Evolutionary conservation across 2,888 invertebrate species (phyloP).

Genomic region (Patella caerulea): DNA sequence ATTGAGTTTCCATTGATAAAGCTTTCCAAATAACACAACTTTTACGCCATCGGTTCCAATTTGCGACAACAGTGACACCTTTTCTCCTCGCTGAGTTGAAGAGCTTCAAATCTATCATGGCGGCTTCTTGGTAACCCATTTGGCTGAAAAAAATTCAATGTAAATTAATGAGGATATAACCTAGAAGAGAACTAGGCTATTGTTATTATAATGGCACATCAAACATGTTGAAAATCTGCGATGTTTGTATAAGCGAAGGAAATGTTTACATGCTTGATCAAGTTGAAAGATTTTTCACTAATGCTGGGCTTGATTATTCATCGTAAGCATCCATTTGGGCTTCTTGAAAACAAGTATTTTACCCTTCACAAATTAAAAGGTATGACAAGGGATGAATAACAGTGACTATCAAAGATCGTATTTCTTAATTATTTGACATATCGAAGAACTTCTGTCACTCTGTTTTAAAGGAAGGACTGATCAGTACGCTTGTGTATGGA

Average conservation of each 20-base stretch:
- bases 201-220: conserved; percentile 29
- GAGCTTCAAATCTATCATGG: too few relatives aligned
- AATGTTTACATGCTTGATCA: conserved; percentile 24
- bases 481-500: conserved; percentile 14
- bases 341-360: conserved; percentile 25
- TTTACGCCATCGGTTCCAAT: too few relatives aligned
- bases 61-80: too few relatives aligned
- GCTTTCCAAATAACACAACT: too few relatives aligned
- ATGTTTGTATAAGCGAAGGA: conserved; percentile 17
- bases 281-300: conserved; percentile 20
- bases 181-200: conserved; percentile 19
- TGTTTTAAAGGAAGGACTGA: conserved; percentile 9
- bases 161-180: conserved; percentile 29
- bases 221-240: conserved; percentile 17
- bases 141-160: conserved; percentile 1
- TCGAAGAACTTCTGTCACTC: conserved; percentile 7
- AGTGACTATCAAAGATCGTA: conserved; percentile 23
- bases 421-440: conserved; percentile 31
- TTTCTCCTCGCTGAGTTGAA: too few relatives aligned
- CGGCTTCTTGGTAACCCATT: too few relatives aligned
- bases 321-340: background rate
- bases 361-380: conserved; percentile 24
- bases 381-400: conserved; percentile 25
- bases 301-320: conserved; percentile 12
- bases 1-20: too few relatives aligned